Percentiles rank a stretch among this genome's conserved stretches.
Evolutionary conservation across 2,797 vertebrate species (phyloP).

Genomic region (Chiroxiphia lanceolata): DNA sequence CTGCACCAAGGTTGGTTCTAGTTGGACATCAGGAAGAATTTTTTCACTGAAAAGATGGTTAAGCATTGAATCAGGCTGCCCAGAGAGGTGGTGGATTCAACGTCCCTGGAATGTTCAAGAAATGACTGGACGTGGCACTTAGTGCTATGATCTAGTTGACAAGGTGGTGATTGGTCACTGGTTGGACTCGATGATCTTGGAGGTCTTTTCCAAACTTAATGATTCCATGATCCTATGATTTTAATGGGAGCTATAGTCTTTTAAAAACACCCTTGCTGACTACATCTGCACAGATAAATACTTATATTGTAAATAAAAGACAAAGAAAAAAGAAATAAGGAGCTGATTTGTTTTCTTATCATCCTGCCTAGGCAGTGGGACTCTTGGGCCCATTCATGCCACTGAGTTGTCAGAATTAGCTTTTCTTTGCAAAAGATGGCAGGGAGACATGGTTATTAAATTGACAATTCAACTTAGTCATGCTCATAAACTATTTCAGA

Average conservation of each 20-base stretch:
- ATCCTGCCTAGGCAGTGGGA: neutral
- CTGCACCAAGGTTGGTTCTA: neutral
- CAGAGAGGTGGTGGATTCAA: neutral
- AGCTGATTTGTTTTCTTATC: neutral
- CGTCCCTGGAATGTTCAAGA: neutral
- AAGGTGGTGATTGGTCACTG: neutral
- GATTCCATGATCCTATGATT: neutral
- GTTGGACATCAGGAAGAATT: neutral
- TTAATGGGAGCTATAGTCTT: neutral
- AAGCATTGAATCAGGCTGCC: neutral
- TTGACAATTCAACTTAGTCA: neutral
- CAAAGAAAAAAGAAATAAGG: neutral
- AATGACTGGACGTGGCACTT: rapidly evolving
- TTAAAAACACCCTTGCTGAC: neutral
- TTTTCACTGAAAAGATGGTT: neutral
- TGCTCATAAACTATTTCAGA: neutral
- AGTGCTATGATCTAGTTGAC: neutral
- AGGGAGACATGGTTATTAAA: neutral
- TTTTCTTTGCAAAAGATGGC: neutral
- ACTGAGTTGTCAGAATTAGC: neutral
- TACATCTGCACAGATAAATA: neutral
- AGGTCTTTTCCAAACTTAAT: neutral
- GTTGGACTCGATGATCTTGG: neutral
- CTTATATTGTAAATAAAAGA: neutral
- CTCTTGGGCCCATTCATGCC: neutral